Evolutionary conservation across 2,113 vertebrate genomes (phyloP), one percentile per base, ranked within the genome.

Genomic region (Willisornis vidua): DNA sequence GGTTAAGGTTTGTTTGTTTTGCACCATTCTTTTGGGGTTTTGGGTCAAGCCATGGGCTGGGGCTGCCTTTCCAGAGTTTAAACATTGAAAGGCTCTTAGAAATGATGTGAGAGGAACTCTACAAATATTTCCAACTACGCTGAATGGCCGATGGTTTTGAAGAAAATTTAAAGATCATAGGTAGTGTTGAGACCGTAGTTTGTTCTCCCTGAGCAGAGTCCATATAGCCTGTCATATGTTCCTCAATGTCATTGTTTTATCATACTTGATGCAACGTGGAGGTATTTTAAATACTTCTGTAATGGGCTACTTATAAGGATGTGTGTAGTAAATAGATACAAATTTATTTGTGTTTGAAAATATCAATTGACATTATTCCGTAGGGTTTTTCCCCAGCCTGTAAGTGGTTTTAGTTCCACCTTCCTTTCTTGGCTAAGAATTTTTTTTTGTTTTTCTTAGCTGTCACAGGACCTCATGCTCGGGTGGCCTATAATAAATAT

Each of bases 401-500:
- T 70, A 55, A 57, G 37, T 51, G 22, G 9, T 61, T 67, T 7
- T 16, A 48, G 39, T 84, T 88, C n/a, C 78, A 58, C 55, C 61
- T 95, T 87, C 35, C 68, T 87, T 82, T 72, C 63, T 62, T 80
- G 75, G 10, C 12, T 19, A 61, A 93, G 35, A 75, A 17, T 48
- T 58, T 84, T 81, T 81, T 51, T 71, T 5, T 82, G 35, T 88
- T 97, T 94, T 94, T 89, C 85, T 91, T 83, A 90, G 66, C 84
- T 94, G 28, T 93, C 72, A 59, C 41, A 57, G 49, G 51, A 83
- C 67, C 67, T 90, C 74, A 63, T 77, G 57, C 54, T 86, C 2
- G 9, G 31, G 67, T 54, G 41, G 41, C 35, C 8, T 68, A 19
- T 79, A 83, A 89, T 75, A 95, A 93, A 78, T 88, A 92, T 10